A percentile compares a stretch with the other conserved stretches of the same genome.
Conservation (phyloP, 2,797 vertebrate genomes). For the Ficedula albicollis region DNA sequence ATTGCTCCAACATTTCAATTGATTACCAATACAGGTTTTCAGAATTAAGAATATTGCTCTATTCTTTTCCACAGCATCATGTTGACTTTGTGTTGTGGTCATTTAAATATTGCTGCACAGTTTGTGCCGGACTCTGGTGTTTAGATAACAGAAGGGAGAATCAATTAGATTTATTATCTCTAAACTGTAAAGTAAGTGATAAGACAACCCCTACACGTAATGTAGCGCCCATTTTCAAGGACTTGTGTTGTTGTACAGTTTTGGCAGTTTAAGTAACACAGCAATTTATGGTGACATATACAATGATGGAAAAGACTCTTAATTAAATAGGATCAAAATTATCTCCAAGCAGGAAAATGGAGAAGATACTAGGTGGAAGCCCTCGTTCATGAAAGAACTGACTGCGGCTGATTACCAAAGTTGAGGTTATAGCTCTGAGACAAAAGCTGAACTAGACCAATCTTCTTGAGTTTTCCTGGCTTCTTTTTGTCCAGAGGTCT, state of each 20-base stretch:
- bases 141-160: constrained; percentile 85
- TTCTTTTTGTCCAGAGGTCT: not conserved
- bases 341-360: not conserved
- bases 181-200: constrained; percentile 63
- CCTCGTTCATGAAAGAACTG: not conserved
- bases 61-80: constrained; percentile 73
- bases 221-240: constrained; percentile 70
- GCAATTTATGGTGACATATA: not conserved
- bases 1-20: constrained; percentile 90
- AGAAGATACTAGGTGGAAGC: not conserved
- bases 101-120: constrained; percentile 87
- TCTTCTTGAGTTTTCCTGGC: not conserved
- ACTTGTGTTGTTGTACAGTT: constrained; percentile 44
- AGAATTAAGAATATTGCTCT: constrained; percentile 86
- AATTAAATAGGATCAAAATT: not conserved
- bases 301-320: not conserved
- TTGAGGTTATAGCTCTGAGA: not conserved
- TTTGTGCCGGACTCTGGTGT: constrained; percentile 75
- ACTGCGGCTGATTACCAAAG: not conserved
- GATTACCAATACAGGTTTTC: constrained; percentile 95
- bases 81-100: constrained; percentile 79
- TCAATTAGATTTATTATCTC: constrained; percentile 89
- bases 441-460: not conserved
- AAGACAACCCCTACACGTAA: constrained; percentile 49
- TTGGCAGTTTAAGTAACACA: not conserved